Evolutionary conservation across 1,140 invertebrate species (phyloP).

Genomic region (Sitobion miscanthi): DNA sequence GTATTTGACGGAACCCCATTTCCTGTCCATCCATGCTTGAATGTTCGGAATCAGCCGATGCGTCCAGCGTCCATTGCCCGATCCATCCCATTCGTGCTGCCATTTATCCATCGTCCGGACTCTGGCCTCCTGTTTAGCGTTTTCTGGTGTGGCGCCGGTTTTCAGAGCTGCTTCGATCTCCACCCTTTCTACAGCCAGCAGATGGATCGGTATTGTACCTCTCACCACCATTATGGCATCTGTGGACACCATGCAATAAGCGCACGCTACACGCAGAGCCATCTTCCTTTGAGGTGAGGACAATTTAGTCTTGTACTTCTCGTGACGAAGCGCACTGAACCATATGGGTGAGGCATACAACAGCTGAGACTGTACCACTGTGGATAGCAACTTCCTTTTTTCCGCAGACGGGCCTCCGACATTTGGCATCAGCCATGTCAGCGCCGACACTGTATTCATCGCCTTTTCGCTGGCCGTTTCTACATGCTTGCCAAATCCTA

Average conservation of each 20-base stretch:
- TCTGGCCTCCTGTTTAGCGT: neutral
- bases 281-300: neutral
- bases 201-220: neutral
- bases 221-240: neutral
- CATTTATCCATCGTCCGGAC: neutral
- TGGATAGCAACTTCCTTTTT: neutral
- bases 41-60: constrained; percentile 13
- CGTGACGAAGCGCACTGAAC: neutral
- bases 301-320: neutral
- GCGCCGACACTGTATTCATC: no score
- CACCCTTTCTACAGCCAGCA: neutral
- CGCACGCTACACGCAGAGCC: neutral
- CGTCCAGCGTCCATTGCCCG: neutral
- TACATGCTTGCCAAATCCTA: neutral
- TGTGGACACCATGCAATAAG: neutral
- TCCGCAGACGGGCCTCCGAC: neutral
- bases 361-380: neutral
- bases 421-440: neutral
- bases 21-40: neutral
- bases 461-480: neutral
- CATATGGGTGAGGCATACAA: constrained; percentile 1
- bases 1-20: neutral
- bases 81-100: neutral
- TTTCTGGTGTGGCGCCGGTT: neutral
- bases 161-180: neutral